Evolutionary conservation across 2,113 vertebrate species (phyloP).

Genomic region (Lates calcarifer): DNA sequence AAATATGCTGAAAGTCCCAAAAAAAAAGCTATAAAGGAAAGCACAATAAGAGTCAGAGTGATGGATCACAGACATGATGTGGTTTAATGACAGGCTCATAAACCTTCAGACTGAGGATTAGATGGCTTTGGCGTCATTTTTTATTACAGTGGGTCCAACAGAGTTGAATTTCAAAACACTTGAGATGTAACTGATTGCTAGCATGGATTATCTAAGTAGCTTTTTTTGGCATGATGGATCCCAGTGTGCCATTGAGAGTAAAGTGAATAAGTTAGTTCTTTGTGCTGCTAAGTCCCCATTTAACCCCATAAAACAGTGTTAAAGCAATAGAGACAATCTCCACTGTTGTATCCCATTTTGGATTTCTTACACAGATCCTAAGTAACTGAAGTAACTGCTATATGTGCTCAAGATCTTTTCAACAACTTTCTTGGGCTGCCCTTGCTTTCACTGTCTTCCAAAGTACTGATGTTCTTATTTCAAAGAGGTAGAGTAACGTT

Average conservation of each 20-base stretch:
- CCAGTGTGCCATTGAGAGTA: not conserved
- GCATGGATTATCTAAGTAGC: not conserved
- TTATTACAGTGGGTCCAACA: not conserved
- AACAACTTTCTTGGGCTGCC: not conserved
- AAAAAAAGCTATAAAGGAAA: constrained; percentile 3
- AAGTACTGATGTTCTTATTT: constrained; percentile 35
- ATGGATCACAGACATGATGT: constrained; percentile 3
- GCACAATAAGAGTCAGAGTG: not conserved
- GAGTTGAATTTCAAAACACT: constrained; percentile 6
- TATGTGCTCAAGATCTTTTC: not conserved
- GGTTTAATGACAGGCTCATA: constrained; percentile 5
- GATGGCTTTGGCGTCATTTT: constrained; percentile 11
- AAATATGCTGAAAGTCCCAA: not conserved
- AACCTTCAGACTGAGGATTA: constrained; percentile 1
- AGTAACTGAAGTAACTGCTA: not conserved
- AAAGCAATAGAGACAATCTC: not conserved
- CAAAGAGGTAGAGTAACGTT: constrained; percentile 28
- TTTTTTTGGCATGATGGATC: not conserved
- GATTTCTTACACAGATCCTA: constrained; percentile 6
- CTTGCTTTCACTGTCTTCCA: constrained; percentile 40
- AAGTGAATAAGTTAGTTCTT: not conserved
- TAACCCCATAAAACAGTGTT: not conserved
- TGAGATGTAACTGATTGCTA: not conserved
- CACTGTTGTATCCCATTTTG: not conserved
- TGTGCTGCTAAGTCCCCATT: not conserved